These are phyloP conservation scores for Vicugna pacos DNA, from an alignment of 2,113 vertebrate species.

Conservation along the genomic window DNA sequence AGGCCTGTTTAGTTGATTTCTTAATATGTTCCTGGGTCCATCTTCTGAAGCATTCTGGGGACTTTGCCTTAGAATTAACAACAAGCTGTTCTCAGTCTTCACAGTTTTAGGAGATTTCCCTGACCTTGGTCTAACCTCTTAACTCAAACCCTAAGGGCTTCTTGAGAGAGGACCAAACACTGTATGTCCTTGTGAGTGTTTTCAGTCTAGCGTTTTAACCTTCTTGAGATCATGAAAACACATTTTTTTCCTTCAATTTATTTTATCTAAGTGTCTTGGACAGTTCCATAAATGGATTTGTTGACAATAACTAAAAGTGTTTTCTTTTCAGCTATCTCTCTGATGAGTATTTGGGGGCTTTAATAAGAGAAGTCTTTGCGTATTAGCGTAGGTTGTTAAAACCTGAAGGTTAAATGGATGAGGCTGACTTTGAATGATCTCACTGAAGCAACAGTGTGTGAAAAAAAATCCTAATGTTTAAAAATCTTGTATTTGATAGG, in stretches of 20 bases:
- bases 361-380: conserved; percentile 47
- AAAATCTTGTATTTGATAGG: conserved; percentile 1
- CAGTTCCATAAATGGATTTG: conserved; percentile 75
- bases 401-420: conserved; percentile 58
- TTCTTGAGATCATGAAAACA: conserved; percentile 70
- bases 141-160: conserved; percentile 17
- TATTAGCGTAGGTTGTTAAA: conserved; percentile 43
- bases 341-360: conserved; percentile 60
- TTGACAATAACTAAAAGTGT: conserved; percentile 70
- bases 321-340: conserved; percentile 73
- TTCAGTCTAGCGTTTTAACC: conserved; percentile 60
- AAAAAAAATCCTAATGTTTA: not conserved
- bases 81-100: not conserved
- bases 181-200: conserved; percentile 72
- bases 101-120: conserved; percentile 6
- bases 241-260: conserved; percentile 73
- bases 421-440: conserved; percentile 35
- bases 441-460: not conserved
- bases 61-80: not conserved
- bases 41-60: not conserved
- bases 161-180: conserved; percentile 57
- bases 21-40: not conserved
- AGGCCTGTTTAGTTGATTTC: conserved; percentile 3
- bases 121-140: conserved; percentile 39
- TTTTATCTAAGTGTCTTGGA: conserved; percentile 77